phyloP scores from a whole-genome alignment of 1,140 invertebrate genomes.

The Hermetia illucens region DNA sequence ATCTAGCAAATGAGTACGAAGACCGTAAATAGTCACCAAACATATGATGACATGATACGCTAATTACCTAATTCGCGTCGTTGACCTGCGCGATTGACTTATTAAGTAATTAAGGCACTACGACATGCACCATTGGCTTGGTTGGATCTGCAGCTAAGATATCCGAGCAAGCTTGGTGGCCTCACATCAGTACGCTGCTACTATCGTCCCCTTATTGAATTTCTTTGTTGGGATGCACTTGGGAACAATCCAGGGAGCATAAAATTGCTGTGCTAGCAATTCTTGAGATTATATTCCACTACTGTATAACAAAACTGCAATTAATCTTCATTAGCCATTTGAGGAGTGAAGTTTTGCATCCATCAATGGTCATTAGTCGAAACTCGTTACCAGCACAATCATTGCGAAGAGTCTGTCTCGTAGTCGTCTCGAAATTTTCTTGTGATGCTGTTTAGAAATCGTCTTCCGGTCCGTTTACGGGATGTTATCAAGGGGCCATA shows the following conservation, averaged over 20 bases:
- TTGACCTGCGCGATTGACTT: slow-evolving; percentile 1
- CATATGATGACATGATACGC: slow-evolving; percentile 1
- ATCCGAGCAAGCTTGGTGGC: neutral
- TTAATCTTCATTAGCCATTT: slow-evolving; percentile 1
- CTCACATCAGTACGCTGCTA: neutral
- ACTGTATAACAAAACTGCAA: neutral
- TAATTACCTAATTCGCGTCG: neutral
- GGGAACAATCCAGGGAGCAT: neutral
- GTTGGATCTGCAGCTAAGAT: no score
- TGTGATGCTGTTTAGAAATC: no score
- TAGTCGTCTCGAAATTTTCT: no score
- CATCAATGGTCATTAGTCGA: no score
- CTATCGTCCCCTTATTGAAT: neutral
- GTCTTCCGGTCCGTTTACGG: no score
- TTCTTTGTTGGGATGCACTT: neutral
- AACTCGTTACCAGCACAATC: neutral
- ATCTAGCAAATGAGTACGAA: no score
- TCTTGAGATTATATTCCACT: neutral
- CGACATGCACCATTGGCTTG: neutral
- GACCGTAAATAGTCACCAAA: no score
- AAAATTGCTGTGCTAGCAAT: neutral
- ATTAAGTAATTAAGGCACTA: neutral
- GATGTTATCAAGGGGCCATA: no score
- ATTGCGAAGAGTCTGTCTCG: neutral
- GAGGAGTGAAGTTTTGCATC: no score